Conservation (phyloP, 1,140 invertebrate genomes). For the Metopolophium dirhodum region DNA sequence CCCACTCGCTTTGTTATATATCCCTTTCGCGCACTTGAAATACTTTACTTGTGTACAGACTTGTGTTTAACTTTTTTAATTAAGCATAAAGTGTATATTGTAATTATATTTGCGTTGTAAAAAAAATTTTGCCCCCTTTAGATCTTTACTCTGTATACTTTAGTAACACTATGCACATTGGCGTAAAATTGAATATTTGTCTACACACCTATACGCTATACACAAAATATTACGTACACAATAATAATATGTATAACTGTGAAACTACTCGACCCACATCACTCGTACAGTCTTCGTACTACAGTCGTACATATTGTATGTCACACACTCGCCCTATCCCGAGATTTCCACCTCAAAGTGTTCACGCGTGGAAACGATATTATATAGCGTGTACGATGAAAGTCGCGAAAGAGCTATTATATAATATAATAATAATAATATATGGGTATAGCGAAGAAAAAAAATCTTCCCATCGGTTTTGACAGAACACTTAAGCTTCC, state of each 20-base stretch:
- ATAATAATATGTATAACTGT: not conserved
- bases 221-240: not conserved
- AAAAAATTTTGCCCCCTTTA: too few relatives aligned
- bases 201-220: not conserved
- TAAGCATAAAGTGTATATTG: too few relatives aligned
- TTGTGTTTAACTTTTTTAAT: too few relatives aligned
- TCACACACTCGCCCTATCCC: not conserved
- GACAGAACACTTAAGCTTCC: not conserved
- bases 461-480: conserved; percentile 9
- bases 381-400: not conserved
- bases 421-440: conserved; percentile 12
- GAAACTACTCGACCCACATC: not conserved
- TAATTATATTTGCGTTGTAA: too few relatives aligned
- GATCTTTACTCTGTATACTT: not conserved
- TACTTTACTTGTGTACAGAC: not conserved
- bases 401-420: not conserved
- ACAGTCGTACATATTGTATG: not conserved
- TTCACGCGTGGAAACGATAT: not conserved
- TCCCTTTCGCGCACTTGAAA: not conserved
- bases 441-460: not conserved
- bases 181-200: conserved; percentile 1
- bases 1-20: not conserved
- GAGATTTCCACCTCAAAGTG: conserved; percentile 5
- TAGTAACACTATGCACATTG: not conserved
- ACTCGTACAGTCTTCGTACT: not conserved